Conservation (phyloP, 92 coral and sea anemone genomes). For the Phenganax subtilis region DNA sequence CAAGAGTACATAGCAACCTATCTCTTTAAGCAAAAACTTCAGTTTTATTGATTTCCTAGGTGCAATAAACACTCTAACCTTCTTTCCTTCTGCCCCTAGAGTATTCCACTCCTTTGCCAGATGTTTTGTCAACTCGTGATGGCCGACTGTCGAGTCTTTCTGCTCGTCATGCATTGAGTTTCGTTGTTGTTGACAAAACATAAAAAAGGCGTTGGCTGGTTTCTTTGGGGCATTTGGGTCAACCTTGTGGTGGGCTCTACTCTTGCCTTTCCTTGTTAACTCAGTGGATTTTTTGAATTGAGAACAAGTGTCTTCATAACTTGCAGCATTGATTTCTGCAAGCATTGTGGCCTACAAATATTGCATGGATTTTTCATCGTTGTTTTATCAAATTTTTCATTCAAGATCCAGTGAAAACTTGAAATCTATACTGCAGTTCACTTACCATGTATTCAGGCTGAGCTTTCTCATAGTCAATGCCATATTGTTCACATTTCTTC, state of each 20-base stretch:
- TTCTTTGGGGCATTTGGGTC: conserved; percentile 98
- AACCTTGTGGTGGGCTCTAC: conserved; percentile 58
- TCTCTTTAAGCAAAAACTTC: neutral
- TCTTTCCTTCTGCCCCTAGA: conserved; percentile 79
- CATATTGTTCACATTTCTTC: conserved; percentile 74
- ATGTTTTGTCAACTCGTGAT: conserved; percentile 87
- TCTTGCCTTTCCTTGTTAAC: conserved; percentile 41
- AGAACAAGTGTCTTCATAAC: conserved; percentile 38
- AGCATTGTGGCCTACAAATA: conserved; percentile 17
- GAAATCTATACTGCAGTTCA: neutral
- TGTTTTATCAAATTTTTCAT: neutral
- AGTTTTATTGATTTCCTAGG: neutral
- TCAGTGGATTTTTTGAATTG: conserved; percentile 48
- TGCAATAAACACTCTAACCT: conserved; percentile 39
- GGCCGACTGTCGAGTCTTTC: conserved; percentile 83
- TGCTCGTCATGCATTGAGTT: conserved; percentile 89
- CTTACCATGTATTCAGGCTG: conserved; percentile 66
- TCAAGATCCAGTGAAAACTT: neutral
- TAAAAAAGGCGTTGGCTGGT: conserved; percentile 96
- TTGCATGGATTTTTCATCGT: neutral
- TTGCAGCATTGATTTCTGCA: conserved; percentile 25
- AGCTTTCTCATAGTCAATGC: conserved; percentile 73
- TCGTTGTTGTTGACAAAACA: conserved; percentile 94
- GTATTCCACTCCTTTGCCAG: conserved; percentile 97
- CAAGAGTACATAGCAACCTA: no score